phyloP scores from a whole-genome alignment of 2,113 vertebrate species.

The Carlito syrichta region DNA sequence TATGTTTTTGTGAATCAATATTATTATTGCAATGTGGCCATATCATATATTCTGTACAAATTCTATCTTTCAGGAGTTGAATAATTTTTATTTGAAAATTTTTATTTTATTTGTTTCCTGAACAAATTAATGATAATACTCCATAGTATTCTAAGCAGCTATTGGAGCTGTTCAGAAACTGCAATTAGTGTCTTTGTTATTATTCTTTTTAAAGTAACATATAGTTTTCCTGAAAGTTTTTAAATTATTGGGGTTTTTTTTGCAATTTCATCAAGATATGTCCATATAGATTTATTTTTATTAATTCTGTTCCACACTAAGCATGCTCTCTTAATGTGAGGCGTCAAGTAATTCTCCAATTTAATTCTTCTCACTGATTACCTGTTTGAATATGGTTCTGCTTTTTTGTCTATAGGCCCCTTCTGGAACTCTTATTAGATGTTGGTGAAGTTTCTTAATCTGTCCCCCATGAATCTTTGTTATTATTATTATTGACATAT shows the following conservation, averaged over 20 bases:
- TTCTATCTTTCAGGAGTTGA: neutral
- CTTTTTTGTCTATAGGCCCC: neutral
- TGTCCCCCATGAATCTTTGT: neutral
- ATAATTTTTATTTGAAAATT: slow-evolving; percentile 6
- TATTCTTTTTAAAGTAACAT: neutral
- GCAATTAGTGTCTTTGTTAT: neutral
- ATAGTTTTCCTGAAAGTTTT: neutral
- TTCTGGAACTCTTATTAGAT: neutral
- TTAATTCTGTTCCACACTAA: neutral
- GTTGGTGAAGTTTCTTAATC: neutral
- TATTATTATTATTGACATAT: neutral
- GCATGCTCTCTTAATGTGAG: neutral
- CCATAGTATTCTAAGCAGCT: neutral
- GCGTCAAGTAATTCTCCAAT: neutral
- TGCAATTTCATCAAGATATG: neutral
- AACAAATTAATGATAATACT: neutral
- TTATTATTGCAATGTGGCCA: neutral
- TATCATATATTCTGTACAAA: neutral
- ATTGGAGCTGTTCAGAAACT: neutral
- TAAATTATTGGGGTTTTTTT: neutral
- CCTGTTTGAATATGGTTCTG: neutral
- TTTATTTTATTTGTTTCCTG: no score
- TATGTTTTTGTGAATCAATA: neutral
- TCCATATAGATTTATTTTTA: neutral
- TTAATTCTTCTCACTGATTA: neutral